Percentiles rank a stretch among this genome's conserved stretches.
These are phyloP conservation scores for Arremon aurantiirostris DNA, from an alignment of 2,797 vertebrate species.

Conservation along the genomic window DNA sequence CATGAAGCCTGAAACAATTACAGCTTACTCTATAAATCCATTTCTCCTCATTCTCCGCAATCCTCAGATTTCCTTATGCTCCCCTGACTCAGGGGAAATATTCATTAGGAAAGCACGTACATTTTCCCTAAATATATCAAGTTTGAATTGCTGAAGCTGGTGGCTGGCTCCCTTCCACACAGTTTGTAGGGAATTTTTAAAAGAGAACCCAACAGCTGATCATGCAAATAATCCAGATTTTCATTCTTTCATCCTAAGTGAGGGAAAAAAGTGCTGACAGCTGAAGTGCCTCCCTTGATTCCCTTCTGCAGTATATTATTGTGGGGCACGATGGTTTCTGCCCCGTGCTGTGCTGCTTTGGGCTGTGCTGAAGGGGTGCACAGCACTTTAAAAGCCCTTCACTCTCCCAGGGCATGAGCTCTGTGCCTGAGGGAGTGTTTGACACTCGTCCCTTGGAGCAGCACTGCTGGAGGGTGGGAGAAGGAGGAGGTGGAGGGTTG, in stretches of 20 bases:
- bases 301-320: neutral
- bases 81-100: conserved; percentile 15
- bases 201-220: neutral
- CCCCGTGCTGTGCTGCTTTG: rapidly evolving
- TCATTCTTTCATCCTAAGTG: neutral
- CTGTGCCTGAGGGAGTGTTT: neutral
- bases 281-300: neutral
- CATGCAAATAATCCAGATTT: neutral
- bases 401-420: neutral
- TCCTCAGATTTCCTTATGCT: conserved; percentile 48
- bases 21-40: conserved; percentile 26
- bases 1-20: conserved; percentile 62
- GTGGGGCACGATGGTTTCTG: neutral
- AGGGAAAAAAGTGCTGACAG: neutral
- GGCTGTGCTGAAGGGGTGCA: neutral
- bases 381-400: neutral
- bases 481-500: rapidly evolving
- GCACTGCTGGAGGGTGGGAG: neutral
- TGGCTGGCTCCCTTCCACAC: neutral
- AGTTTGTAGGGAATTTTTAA: neutral
- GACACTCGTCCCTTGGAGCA: rapidly evolving
- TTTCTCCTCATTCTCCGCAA: neutral
- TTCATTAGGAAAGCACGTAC: conserved; percentile 1
- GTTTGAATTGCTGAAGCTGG: neutral
- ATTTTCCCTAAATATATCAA: conserved; percentile 18